phyloP scores from a whole-genome alignment of 2,797 vertebrate species.

The Erethizon dorsatum region DNA sequence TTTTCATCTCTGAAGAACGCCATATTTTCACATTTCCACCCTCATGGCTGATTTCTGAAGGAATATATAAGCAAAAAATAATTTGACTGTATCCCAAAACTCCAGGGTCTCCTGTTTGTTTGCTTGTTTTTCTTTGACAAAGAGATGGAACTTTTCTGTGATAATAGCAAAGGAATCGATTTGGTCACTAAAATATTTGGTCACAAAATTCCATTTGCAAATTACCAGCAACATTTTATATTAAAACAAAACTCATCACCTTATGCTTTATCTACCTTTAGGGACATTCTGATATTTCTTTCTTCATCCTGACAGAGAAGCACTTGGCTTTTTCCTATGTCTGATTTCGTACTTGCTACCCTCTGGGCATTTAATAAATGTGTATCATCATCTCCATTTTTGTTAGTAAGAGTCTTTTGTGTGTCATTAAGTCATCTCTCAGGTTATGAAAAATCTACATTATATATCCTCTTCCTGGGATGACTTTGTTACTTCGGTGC shows the following conservation, averaged over 20 bases:
- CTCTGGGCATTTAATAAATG: conserved; percentile 73
- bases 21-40: conserved; percentile 2
- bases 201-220: conserved; percentile 63
- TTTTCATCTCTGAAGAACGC: conserved; percentile 56
- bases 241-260: conserved; percentile 67
- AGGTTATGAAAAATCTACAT: conserved; percentile 73
- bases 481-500: conserved; percentile 39
- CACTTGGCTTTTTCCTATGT: conserved; percentile 70
- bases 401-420: conserved; percentile 73
- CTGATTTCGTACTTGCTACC: conserved; percentile 53
- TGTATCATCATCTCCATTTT: conserved; percentile 74
- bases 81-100: conserved; percentile 7
- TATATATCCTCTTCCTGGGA: conserved; percentile 58
- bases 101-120: conserved; percentile 31
- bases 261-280: conserved; percentile 73
- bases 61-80: conserved; percentile 45
- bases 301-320: conserved; percentile 54
- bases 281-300: conserved; percentile 75
- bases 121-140: conserved; percentile 37
- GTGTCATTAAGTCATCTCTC: conserved; percentile 58
- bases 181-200: conserved; percentile 60
- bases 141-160: conserved; percentile 33
- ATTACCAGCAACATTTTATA: conserved; percentile 57
- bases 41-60: conserved; percentile 5
- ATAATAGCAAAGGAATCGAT: conserved; percentile 24